Percentiles rank a stretch among this genome's conserved stretches.
phyloP scores from a whole-genome alignment of 2,797 vertebrate species.

The Menidia menidia region DNA sequence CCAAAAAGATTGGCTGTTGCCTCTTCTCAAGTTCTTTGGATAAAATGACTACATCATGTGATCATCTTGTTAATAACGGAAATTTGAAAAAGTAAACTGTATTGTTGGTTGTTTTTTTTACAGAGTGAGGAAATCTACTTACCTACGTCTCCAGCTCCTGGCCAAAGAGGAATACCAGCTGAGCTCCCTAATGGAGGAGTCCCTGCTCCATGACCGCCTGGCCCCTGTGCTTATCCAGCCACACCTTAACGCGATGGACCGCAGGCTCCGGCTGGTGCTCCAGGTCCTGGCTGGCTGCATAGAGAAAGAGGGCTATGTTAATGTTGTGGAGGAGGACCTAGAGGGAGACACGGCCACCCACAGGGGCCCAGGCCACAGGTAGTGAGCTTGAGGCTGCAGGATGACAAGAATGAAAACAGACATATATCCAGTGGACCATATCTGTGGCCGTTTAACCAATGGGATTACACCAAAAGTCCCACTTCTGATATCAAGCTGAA shows the following conservation, averaged over 20 bases:
- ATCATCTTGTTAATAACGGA: too few species aligned
- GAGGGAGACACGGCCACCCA: conserved; percentile 68
- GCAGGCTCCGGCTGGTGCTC: conserved; percentile 90
- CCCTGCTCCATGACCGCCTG: conserved; percentile 88
- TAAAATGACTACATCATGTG: background rate
- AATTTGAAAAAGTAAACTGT: background rate
- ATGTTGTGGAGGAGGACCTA: conserved; percentile 91
- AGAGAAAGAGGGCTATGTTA: conserved; percentile 88
- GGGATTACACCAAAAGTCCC: conserved; percentile 48
- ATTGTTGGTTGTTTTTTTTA: conserved; percentile 22
- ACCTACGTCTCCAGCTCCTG: conserved; percentile 92
- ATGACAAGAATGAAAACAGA: conserved; percentile 24
- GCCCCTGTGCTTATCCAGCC: conserved; percentile 89
- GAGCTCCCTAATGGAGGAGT: conserved; percentile 93
- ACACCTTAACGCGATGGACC: conserved; percentile 94
- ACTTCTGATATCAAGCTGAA: conserved; percentile 83
- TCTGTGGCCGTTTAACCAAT: conserved; percentile 43
- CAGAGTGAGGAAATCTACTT: conserved; percentile 93
- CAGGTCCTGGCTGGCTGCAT: conserved; percentile 89
- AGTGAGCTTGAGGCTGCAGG: conserved; percentile 81
- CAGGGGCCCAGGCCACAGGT: conserved; percentile 87
- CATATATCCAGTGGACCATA: conserved; percentile 39
- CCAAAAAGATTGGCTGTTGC: too few species aligned
- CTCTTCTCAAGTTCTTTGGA: too few species aligned
- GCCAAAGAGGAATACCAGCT: conserved; percentile 94